Conservation (phyloP, 1,140 invertebrate species). For the Bombus confusus region DNA sequence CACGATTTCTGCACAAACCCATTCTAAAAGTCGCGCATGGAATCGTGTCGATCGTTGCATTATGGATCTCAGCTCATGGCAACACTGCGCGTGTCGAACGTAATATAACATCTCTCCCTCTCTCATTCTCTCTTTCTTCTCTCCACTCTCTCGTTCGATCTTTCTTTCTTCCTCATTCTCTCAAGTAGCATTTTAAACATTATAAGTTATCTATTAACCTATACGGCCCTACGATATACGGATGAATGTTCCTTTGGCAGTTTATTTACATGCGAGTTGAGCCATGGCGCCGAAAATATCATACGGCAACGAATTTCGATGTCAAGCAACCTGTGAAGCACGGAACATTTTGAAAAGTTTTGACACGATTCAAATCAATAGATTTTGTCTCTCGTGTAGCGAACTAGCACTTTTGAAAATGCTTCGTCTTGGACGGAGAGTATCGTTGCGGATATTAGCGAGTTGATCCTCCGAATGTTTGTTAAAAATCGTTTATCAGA, state of each 20-base stretch:
- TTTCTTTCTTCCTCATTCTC: constrained; percentile 53
- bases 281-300: constrained; percentile 42
- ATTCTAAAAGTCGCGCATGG: constrained; percentile 58
- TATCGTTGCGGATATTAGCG: constrained; percentile 13
- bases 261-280: constrained; percentile 73
- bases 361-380: neutral
- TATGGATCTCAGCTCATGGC: constrained; percentile 57
- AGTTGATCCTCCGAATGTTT: neutral
- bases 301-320: constrained; percentile 30
- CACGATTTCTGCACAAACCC: constrained; percentile 62
- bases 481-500: neutral
- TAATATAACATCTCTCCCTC: constrained; percentile 29
- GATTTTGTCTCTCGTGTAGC: neutral
- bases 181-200: constrained; percentile 62
- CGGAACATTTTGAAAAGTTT: constrained; percentile 7
- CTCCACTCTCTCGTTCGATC: constrained; percentile 52
- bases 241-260: constrained; percentile 73
- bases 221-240: constrained; percentile 67
- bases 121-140: constrained; percentile 25
- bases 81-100: constrained; percentile 54
- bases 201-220: constrained; percentile 72
- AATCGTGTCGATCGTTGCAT: constrained; percentile 61
- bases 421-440: constrained; percentile 26
- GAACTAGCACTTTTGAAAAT: neutral
- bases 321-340: constrained; percentile 14